Evolutionary conservation across 2,113 vertebrate species (phyloP), one percentile per base, ranked within the genome.

Genomic region (Cochlearius cochlearius): DNA sequence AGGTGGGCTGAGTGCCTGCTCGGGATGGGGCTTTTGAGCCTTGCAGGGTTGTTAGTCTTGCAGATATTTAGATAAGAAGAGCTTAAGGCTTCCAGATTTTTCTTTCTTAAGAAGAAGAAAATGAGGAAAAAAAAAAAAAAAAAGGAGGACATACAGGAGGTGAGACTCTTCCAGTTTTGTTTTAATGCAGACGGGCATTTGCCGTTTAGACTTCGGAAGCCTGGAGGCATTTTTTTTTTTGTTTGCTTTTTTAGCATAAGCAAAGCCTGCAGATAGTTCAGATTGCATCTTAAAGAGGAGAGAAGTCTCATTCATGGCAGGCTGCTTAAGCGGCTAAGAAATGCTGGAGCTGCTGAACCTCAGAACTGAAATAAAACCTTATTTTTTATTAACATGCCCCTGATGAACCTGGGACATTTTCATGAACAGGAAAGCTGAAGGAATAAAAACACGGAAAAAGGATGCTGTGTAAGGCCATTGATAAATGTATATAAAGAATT

Each of bases 301-400:
- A 20, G 55, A 9, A 60, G 47, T 27, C 32, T 80, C 38, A 4
- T 63, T 72, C 41, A 2, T 4, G 21, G 52, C 18, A 13, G 12
- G 36, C 69, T 66, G 9, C 26, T 74, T 12, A 22, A 58, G 30
- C 55, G 41, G 19, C n/a, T 34, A 4, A 25, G 64, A 60, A 73
- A 34, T 7, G 17, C 63, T 77, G 63, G 29, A 84, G 45, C 36
- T 78, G 55, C 80, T 11, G 20, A 75, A 41, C 8, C 11, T 34
- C 1, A 2, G 68, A 56, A 91, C 69, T 30, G 4, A 66, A 92
- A 27, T 5, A 2, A 5, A 38, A 23, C 18, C 12, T 62, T 4
- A 5, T 13, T 38, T 71, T 38, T 72, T 32, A 26, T 32, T 59
- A 3, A 8, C 19, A 2, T 36, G 22, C 17, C 25, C 0, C 0